Conservation (phyloP, 2,797 vertebrate species). For the Poecilia velifera region DNA sequence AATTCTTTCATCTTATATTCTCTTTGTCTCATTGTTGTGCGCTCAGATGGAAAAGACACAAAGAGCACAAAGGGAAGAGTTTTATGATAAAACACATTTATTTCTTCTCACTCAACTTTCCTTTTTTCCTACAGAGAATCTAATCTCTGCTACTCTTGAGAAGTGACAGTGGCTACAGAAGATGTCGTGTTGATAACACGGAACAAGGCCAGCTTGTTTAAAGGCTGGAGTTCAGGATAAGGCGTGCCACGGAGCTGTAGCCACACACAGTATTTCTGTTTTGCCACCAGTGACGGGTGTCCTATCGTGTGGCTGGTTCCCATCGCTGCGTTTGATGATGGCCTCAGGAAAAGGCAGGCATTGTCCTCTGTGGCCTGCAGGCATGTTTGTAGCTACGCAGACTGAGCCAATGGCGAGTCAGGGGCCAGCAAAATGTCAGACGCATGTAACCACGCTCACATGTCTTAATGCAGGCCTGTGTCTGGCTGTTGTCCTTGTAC, state of each 20-base stretch:
- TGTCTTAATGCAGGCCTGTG: slow-evolving; percentile 85
- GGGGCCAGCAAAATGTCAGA: slow-evolving; percentile 85
- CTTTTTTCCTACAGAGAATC: slow-evolving; percentile 58
- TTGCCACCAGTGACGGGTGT: slow-evolving; percentile 84
- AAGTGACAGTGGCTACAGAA: slow-evolving; percentile 30
- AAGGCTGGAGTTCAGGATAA: slow-evolving; percentile 58
- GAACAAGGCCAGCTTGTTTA: slow-evolving; percentile 76
- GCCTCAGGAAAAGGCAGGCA: slow-evolving; percentile 85
- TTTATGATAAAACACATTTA: slow-evolving; percentile 53
- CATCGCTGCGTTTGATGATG: slow-evolving; percentile 86
- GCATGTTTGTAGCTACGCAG: slow-evolving; percentile 84
- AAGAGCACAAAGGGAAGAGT: slow-evolving; percentile 59
- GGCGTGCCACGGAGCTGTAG: slow-evolving; percentile 74
- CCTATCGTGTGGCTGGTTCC: slow-evolving; percentile 82
- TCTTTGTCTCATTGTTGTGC: slow-evolving; percentile 80
- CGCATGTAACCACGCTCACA: slow-evolving; percentile 75
- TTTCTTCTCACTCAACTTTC: slow-evolving; percentile 52
- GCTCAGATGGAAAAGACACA: slow-evolving; percentile 69
- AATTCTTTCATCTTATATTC: slow-evolving; percentile 83
- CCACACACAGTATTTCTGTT: slow-evolving; percentile 85
- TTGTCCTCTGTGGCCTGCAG: slow-evolving; percentile 88
- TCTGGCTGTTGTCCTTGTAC: slow-evolving; percentile 73
- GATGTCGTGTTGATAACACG: slow-evolving; percentile 15
- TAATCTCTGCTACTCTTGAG: slow-evolving; percentile 20
- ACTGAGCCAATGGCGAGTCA: slow-evolving; percentile 82